Conservation (phyloP, 1,140 invertebrate species). For the Chionoecetes opilio region DNA sequence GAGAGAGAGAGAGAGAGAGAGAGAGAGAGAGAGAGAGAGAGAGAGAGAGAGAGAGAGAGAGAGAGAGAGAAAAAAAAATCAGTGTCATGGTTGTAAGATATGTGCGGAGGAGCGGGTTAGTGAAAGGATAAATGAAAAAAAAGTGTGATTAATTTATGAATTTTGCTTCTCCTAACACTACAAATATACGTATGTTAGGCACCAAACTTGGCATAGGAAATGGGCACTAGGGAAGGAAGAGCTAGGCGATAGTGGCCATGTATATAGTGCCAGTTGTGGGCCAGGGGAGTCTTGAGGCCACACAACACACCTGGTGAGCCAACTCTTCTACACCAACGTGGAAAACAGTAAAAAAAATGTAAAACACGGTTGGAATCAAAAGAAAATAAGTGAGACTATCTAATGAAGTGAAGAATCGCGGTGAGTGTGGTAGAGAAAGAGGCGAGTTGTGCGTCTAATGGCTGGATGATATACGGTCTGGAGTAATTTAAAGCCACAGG, state of each 20-base stretch:
- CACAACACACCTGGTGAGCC: too few relatives aligned
- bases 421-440: not conserved
- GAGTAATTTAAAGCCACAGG: not conserved
- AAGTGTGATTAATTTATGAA: too few relatives aligned
- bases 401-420: not conserved
- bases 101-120: too few relatives aligned
- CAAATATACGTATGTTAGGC: too few relatives aligned
- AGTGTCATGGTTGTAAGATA: too few relatives aligned
- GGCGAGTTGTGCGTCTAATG: not conserved
- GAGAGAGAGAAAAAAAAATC: not conserved
- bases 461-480: not conserved
- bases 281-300: too few relatives aligned
- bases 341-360: not conserved
- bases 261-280: too few relatives aligned
- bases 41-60: conserved; percentile 43
- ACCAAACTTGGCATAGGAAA: too few relatives aligned
- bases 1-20: conserved; percentile 53
- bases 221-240: too few relatives aligned
- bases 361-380: not conserved
- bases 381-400: not conserved
- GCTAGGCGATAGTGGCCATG: too few relatives aligned
- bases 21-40: conserved; percentile 54
- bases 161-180: too few relatives aligned
- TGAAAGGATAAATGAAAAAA: too few relatives aligned
- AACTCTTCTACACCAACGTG: not conserved